phyloP scores from a whole-genome alignment of 2,888 invertebrate genomes.

The Dromius quadrimaculatus region DNA sequence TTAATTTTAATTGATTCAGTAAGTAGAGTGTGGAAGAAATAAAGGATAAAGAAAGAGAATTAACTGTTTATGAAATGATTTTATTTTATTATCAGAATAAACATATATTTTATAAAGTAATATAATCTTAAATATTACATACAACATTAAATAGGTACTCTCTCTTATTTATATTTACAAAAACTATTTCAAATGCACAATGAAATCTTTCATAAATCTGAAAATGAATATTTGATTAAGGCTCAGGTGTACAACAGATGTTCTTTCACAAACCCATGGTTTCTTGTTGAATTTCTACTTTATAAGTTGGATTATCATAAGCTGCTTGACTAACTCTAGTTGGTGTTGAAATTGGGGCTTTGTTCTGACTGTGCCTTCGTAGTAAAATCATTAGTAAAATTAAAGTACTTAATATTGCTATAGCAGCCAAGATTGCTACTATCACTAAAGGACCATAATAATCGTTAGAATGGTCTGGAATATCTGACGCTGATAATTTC shows the following conservation, averaged over 20 bases:
- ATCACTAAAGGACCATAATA: constrained; percentile 91
- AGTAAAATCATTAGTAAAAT: constrained; percentile 84
- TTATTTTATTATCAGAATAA: constrained; percentile 44
- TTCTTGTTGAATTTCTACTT: constrained; percentile 93
- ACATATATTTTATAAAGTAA: constrained; percentile 46
- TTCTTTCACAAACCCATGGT: constrained; percentile 76
- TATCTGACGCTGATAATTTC: constrained; percentile 66
- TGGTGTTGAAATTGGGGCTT: constrained; percentile 80
- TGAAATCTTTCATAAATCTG: constrained; percentile 46
- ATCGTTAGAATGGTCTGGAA: constrained; percentile 74
- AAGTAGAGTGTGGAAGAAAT: too few species aligned
- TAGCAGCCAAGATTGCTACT: constrained; percentile 87
- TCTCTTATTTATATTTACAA: constrained; percentile 52
- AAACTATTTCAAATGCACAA: constrained; percentile 48
- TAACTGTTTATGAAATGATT: constrained; percentile 42
- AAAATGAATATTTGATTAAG: constrained; percentile 43
- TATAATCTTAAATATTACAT: constrained; percentile 52
- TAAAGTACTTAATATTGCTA: constrained; percentile 85
- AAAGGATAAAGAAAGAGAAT: too few species aligned
- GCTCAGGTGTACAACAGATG: constrained; percentile 5
- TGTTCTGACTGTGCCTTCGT: constrained; percentile 76
- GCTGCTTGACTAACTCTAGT: constrained; percentile 86
- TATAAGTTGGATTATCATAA: constrained; percentile 94
- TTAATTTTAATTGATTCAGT: too few species aligned
- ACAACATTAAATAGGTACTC: constrained; percentile 53